These are phyloP conservation scores for Hypselothyrea guttata DNA, from an alignment of 2,888 invertebrate species.

Conservation along the genomic window DNA sequence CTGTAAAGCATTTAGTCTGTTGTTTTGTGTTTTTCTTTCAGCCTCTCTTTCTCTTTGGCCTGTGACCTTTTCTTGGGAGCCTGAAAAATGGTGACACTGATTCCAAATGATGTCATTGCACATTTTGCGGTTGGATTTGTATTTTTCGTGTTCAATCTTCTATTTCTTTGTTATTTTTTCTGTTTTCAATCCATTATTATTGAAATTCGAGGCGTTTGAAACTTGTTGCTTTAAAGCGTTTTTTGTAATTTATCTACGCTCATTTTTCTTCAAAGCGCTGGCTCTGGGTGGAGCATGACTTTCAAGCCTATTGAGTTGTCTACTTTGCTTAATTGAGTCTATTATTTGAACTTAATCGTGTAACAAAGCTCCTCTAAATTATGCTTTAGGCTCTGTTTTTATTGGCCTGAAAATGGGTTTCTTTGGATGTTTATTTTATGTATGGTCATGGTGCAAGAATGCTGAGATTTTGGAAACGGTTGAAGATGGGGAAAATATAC, in stretches of 20 bases:
- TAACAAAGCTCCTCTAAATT: conserved; percentile 50
- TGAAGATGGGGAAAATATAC: not conserved
- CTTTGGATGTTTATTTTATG: conserved; percentile 19
- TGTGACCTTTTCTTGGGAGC: conserved; percentile 47
- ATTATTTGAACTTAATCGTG: conserved; percentile 71
- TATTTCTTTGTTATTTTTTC: conserved; percentile 13
- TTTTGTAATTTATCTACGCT: conserved; percentile 55
- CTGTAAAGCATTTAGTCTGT: conserved; percentile 46
- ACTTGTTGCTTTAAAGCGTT: conserved; percentile 62
- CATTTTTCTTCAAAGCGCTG: conserved; percentile 33
- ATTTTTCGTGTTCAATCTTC: conserved; percentile 35
- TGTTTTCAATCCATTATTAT: conserved; percentile 20
- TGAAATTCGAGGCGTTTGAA: conserved; percentile 42
- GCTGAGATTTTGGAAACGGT: conserved; percentile 13
- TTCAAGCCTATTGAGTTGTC: conserved; percentile 68
- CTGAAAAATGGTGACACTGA: conserved; percentile 66
- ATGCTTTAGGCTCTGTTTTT: conserved; percentile 20
- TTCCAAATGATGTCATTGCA: conserved; percentile 74
- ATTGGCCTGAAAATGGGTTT: conserved; percentile 16
- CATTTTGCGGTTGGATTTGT: conserved; percentile 48
- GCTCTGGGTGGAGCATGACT: conserved; percentile 31
- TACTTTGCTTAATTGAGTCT: conserved; percentile 71
- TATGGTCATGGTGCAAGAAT: conserved; percentile 35
- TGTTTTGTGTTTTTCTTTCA: conserved; percentile 26
- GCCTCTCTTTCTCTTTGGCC: conserved; percentile 16